These are phyloP conservation scores for Argyrosomus japonicus DNA, from an alignment of 2,113 vertebrate species.

Conservation along the genomic window DNA sequence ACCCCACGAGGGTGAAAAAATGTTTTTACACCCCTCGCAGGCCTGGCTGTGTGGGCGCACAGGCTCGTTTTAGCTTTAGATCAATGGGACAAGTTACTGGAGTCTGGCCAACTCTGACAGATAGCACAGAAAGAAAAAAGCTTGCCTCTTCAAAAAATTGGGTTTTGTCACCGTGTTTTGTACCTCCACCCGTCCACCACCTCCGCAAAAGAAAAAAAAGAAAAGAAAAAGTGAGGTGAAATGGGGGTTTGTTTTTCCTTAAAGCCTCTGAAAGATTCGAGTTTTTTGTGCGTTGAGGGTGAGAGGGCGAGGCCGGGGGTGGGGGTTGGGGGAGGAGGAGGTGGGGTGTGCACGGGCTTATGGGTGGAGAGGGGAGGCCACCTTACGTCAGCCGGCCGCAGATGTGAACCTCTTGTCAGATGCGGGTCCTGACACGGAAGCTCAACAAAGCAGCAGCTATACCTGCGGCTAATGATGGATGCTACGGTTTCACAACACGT, in stretches of 20 bases:
- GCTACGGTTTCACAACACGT: conserved; percentile 46
- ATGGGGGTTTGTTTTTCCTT: conserved; percentile 18
- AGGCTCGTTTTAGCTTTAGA: conserved; percentile 78
- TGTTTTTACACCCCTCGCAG: conserved; percentile 85
- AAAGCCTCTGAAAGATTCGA: conserved; percentile 8
- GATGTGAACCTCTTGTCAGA: conserved; percentile 45
- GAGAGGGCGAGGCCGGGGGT: conserved; percentile 16
- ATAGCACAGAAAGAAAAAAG: conserved; percentile 83
- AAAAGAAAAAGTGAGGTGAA: conserved; percentile 44
- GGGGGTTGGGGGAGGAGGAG: background rate
- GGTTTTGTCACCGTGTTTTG: conserved; percentile 66
- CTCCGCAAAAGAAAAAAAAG: conserved; percentile 1
- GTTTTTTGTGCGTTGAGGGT: conserved; percentile 11
- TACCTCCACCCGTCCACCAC: background rate
- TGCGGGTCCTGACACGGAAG: conserved; percentile 26
- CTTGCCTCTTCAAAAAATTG: conserved; percentile 81
- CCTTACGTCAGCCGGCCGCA: conserved; percentile 41
- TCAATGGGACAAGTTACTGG: conserved; percentile 90
- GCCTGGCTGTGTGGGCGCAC: conserved; percentile 63
- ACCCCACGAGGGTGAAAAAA: conserved; percentile 87
- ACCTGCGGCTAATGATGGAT: conserved; percentile 25
- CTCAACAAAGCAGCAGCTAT: conserved; percentile 23
- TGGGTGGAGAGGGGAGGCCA: conserved; percentile 47
- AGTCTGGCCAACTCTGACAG: conserved; percentile 85
- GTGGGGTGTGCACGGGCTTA: conserved; percentile 18